Conservation (phyloP, 2,888 invertebrate species). For the Kuschelorhynchus macadamiae region DNA sequence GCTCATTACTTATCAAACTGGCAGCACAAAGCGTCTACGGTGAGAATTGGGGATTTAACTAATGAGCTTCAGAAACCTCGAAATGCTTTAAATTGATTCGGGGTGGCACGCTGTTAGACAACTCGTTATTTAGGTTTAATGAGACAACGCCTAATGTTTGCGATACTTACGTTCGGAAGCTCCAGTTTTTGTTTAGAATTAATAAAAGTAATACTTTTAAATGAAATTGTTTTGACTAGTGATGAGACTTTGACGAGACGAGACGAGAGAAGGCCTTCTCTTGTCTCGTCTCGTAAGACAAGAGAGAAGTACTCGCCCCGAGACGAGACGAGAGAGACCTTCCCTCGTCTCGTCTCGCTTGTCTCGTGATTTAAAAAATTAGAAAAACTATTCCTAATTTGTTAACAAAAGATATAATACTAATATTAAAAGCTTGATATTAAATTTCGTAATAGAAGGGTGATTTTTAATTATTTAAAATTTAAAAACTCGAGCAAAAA, state of each 20-base stretch:
- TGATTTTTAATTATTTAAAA: not conserved
- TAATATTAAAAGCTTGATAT: too few species aligned
- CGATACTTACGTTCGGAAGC: slow-evolving; percentile 12
- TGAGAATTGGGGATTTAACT: slow-evolving; percentile 40
- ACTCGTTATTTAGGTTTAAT: slow-evolving; percentile 43
- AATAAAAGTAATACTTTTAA: not conserved
- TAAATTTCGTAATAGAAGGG: too few species aligned
- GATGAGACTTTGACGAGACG: too few species aligned
- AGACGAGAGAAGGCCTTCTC: too few species aligned
- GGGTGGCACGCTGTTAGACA: slow-evolving; percentile 45
- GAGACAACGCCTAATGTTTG: slow-evolving; percentile 32
- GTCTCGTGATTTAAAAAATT: too few species aligned
- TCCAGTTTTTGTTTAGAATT: slow-evolving; percentile 7
- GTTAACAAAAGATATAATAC: too few species aligned
- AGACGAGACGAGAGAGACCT: too few species aligned
- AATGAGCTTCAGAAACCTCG: slow-evolving; percentile 45
- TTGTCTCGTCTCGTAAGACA: too few species aligned
- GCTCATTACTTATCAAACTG: slow-evolving; percentile 44
- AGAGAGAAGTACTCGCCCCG: too few species aligned
- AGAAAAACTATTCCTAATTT: too few species aligned
- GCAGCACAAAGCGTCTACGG: slow-evolving; percentile 33
- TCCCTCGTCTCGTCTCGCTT: too few species aligned
- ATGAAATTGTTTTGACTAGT: not conserved
- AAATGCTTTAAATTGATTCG: slow-evolving; percentile 43
- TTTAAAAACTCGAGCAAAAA: not conserved